Percentiles rank a stretch among this genome's conserved stretches.
These are phyloP conservation scores for Rhinolophus ferrumequinum DNA, from an alignment of 2,113 vertebrate genomes.

Conservation along the genomic window DNA sequence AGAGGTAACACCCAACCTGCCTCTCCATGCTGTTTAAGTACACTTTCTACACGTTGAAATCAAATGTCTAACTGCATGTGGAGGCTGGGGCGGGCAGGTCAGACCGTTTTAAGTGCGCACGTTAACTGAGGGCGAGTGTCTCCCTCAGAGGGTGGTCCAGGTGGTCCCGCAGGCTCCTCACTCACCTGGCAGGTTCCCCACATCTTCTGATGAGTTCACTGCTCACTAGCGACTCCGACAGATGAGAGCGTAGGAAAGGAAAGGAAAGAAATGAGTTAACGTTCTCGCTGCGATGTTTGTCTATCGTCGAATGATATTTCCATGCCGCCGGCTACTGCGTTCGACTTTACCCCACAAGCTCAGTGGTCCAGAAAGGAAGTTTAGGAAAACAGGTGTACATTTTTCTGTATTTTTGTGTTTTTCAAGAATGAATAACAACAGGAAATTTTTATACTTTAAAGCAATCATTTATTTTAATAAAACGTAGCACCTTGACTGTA, in stretches of 20 bases:
- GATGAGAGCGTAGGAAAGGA: rapidly evolving
- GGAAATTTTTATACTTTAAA: too few species aligned
- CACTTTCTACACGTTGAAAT: neutral
- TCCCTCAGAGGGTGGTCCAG: rapidly evolving
- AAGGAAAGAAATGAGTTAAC: neutral
- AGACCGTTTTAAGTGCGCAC: rapidly evolving
- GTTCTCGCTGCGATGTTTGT: too few species aligned
- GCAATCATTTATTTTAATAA: too few species aligned
- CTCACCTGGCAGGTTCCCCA: rapidly evolving
- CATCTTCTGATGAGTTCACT: rapidly evolving
- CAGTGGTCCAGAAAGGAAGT: too few species aligned
- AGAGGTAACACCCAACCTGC: neutral
- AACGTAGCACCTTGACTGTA: too few species aligned
- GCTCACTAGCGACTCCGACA: neutral
- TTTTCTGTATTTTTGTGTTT: too few species aligned
- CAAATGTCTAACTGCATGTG: neutral
- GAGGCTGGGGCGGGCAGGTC: neutral
- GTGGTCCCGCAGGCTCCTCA: rapidly evolving
- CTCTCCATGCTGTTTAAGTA: neutral
- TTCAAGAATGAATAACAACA: too few species aligned
- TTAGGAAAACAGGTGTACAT: too few species aligned
- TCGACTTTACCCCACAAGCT: too few species aligned
- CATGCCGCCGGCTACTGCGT: too few species aligned
- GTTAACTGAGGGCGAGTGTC: rapidly evolving
- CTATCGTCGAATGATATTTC: too few species aligned